These are phyloP conservation scores for Aethes cnicana DNA, from an alignment of 2,888 invertebrate genomes.

Conservation along the genomic window DNA sequence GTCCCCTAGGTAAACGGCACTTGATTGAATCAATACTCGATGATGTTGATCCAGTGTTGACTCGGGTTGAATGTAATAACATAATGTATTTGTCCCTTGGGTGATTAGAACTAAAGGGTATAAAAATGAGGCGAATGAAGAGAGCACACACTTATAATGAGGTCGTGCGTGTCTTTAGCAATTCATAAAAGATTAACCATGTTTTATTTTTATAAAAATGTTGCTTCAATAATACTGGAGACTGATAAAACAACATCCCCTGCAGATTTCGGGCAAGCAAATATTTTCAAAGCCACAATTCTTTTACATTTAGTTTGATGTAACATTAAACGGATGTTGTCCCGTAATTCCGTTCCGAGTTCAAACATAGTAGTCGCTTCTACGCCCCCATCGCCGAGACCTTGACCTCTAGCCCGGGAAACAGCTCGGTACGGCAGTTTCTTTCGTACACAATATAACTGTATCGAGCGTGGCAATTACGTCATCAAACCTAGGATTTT, in stretches of 20 bases:
- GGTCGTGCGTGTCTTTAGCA: too few relatives aligned
- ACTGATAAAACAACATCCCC: too few relatives aligned
- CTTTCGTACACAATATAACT: slow-evolving; percentile 10
- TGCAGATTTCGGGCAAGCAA: too few relatives aligned
- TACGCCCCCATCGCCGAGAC: neutral
- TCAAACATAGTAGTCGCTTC: slow-evolving; percentile 3
- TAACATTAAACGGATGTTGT: too few relatives aligned
- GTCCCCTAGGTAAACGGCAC: too few relatives aligned
- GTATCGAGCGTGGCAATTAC: slow-evolving; percentile 6
- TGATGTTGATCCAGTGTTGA: neutral
- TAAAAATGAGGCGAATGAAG: slow-evolving; percentile 6
- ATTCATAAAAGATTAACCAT: too few relatives aligned
- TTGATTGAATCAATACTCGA: slow-evolving; percentile 11
- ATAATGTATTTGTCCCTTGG: slow-evolving; percentile 16
- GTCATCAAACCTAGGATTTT: slow-evolving; percentile 1
- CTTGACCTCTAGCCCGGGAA: slow-evolving; percentile 26
- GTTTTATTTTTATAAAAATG: too few relatives aligned
- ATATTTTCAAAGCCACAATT: too few relatives aligned
- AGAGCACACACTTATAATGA: too few relatives aligned
- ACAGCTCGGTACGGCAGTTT: slow-evolving; percentile 9
- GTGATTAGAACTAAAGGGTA: slow-evolving; percentile 6
- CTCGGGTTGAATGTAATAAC: slow-evolving; percentile 5
- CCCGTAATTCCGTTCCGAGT: neutral
- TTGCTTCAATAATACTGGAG: too few relatives aligned
- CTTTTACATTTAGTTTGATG: too few relatives aligned